Evolutionary conservation across 2,797 vertebrate species (phyloP), one percentile per base, ranked within the genome.

Genomic region (Argentina silus): DNA sequence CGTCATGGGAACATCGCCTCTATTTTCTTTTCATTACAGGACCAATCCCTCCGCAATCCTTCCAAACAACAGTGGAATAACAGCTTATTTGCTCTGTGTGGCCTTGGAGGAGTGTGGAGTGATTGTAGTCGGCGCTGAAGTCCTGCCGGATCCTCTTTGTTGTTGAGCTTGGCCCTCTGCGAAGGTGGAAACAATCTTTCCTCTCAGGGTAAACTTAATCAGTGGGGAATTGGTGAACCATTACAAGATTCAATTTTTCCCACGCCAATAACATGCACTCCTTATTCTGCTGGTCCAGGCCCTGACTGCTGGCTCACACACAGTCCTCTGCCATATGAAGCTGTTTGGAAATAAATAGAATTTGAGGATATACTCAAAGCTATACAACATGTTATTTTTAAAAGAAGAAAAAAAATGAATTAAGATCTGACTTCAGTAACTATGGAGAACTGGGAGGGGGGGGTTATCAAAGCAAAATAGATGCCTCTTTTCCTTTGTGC

Each of bases 11-110:
- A 94, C 88, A 87, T 92, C 79, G 80, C 85, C 86, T 90, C 80
- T 93, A 92, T 94, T 94, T 94, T 93, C 92, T 94, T 94, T 93
- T 94, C 91, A 94, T 94, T 93, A 93, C 79, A 70, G 78, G 76
- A 88, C 82, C 86, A 87, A 91, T 92, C 90, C 91, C 87, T 86
- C 78, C 77, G 78, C 88, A 89, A 92, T 91, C 91, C 89, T 77
- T 91, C 84, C 89, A 91, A 93, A 92, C 90, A 93, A 85, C 86
- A 81, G 84, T 89, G 88, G 87, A 94, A 92, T 93, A 92, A 93
- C 93, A 87, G 90, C 85, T 89, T 90, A 86, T 92, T 93, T 91
- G 85, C 84, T 91, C 85, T 87, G 85, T 84, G 86, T 90, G 90
- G 90, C 90, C 88, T 90, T 43, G 76, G 80, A 73, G 59, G 72